phyloP scores from a whole-genome alignment of 2,797 vertebrate genomes.

The Pteronotus mesoamericanus region DNA sequence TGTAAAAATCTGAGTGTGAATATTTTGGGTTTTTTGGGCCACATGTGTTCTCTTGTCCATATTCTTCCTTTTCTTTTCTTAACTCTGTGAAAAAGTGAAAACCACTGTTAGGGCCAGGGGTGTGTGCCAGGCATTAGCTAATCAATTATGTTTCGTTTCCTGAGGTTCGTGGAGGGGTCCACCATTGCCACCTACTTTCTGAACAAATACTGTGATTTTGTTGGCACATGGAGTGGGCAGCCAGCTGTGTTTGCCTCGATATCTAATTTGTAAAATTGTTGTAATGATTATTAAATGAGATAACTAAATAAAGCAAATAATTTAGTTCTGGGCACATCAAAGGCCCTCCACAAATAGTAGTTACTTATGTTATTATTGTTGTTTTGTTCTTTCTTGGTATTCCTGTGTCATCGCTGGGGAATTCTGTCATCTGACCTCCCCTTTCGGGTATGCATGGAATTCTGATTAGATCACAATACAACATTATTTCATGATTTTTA shows the following conservation, averaged over 20 bases:
- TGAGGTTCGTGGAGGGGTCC: too few species aligned
- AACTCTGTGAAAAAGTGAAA: not conserved
- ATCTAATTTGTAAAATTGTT: not conserved
- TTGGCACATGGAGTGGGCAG: not conserved
- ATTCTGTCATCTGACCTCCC: not conserved
- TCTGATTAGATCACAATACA: not conserved
- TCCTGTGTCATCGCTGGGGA: not conserved
- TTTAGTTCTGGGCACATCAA: not conserved
- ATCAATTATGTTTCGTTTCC: not conserved
- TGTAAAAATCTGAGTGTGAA: not conserved
- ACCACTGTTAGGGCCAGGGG: not conserved
- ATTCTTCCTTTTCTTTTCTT: not conserved
- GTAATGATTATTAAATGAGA: not conserved
- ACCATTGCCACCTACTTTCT: not conserved
- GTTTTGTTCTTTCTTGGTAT: not conserved
- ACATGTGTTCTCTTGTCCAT: not conserved
- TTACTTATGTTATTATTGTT: not conserved
- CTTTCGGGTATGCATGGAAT: not conserved
- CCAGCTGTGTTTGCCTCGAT: not conserved
- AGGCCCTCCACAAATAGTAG: not conserved
- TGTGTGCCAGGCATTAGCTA: not conserved
- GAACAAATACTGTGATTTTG: not conserved
- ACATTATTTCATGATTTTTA: not conserved
- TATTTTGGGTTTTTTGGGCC: not conserved
- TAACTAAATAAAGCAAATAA: not conserved